These are phyloP conservation scores for Lasiommata megera DNA, from an alignment of 2,888 invertebrate genomes.

Conservation along the genomic window DNA sequence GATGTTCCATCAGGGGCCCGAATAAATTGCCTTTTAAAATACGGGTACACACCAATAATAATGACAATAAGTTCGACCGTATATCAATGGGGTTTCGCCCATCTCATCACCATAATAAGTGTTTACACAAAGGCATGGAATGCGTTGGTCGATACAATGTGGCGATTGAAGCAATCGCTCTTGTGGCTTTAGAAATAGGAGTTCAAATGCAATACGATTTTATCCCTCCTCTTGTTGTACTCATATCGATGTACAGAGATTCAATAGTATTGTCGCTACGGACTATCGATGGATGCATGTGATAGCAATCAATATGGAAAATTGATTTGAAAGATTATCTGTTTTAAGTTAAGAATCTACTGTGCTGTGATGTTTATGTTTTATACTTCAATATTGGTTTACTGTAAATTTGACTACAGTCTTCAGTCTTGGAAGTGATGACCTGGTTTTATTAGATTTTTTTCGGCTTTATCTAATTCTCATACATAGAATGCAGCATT, in stretches of 20 bases:
- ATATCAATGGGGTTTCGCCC: slow-evolving; percentile 77
- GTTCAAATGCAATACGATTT: slow-evolving; percentile 21
- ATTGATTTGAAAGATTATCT: slow-evolving; percentile 32
- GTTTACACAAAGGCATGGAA: slow-evolving; percentile 41
- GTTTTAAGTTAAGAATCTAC: slow-evolving; percentile 38
- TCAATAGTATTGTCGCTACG: slow-evolving; percentile 57
- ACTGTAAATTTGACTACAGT: background rate
- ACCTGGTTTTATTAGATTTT: too few species aligned
- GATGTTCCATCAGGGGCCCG: slow-evolving; percentile 58
- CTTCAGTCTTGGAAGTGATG: too few species aligned
- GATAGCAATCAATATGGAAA: slow-evolving; percentile 69
- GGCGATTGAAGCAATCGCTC: slow-evolving; percentile 7
- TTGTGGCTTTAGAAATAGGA: slow-evolving; percentile 15
- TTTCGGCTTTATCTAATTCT: too few species aligned
- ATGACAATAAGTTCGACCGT: slow-evolving; percentile 72
- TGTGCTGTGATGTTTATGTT: slow-evolving; percentile 36
- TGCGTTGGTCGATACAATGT: slow-evolving; percentile 47
- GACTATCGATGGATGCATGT: slow-evolving; percentile 61
- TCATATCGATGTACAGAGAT: slow-evolving; percentile 33
- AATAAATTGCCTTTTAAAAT: slow-evolving; percentile 75
- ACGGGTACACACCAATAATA: slow-evolving; percentile 62
- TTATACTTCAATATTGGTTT: too few species aligned
- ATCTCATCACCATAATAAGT: slow-evolving; percentile 72
- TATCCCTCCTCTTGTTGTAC: slow-evolving; percentile 12
- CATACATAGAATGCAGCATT: too few species aligned